These are phyloP conservation scores for Ectemnius continuus DNA, from an alignment of 2,888 invertebrate genomes.

Conservation along the genomic window DNA sequence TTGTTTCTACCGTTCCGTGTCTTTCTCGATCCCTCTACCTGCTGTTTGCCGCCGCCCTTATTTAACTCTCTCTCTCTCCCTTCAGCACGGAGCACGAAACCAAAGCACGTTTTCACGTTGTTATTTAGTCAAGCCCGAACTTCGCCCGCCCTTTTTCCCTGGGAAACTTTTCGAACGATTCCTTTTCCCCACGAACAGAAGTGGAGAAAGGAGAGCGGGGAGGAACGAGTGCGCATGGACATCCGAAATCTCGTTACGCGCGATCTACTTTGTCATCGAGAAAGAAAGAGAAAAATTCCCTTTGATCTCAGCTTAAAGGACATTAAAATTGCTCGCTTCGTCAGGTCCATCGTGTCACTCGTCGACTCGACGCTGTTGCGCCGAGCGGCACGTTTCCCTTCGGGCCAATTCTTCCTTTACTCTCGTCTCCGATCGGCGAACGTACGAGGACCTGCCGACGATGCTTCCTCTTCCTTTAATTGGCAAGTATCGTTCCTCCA, in stretches of 20 bases:
- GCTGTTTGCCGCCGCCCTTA: neutral
- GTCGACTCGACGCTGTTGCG: neutral
- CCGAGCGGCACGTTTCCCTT: constrained; percentile 4
- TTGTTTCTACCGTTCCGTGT: constrained; percentile 11
- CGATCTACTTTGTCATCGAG: constrained; percentile 38
- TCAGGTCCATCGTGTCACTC: constrained; percentile 14
- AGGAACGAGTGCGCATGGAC: neutral
- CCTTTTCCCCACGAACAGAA: too few species aligned
- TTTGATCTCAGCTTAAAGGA: constrained; percentile 42
- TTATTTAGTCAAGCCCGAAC: constrained; percentile 9
- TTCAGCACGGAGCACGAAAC: neutral
- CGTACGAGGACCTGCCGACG: neutral
- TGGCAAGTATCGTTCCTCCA: too few species aligned
- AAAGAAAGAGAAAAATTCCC: neutral
- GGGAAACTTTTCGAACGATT: constrained; percentile 10
- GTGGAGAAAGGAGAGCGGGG: too few species aligned
- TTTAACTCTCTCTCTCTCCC: neutral
- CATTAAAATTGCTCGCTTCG: constrained; percentile 54
- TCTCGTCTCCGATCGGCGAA: constrained; percentile 30
- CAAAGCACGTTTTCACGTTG: constrained; percentile 12
- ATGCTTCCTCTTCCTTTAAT: too few species aligned
- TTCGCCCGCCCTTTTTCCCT: neutral
- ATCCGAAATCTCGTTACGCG: constrained; percentile 46
- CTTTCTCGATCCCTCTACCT: neutral
- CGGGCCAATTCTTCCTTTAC: constrained; percentile 20